phyloP scores from a whole-genome alignment of 2,888 invertebrate genomes.

The Carterocephalus palaemon region DNA sequence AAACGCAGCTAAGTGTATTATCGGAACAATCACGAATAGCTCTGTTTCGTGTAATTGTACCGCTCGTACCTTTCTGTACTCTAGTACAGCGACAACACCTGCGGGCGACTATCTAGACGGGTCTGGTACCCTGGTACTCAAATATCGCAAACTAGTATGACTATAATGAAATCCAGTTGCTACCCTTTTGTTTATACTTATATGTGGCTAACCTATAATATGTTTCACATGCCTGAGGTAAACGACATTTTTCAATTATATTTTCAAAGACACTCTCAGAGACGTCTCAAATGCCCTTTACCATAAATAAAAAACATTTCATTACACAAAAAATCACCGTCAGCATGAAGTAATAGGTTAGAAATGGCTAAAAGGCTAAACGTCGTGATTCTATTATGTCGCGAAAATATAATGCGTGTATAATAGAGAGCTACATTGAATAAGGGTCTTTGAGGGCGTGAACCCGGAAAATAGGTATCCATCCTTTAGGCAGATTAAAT shows the following conservation, averaged over 20 bases:
- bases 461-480: slow-evolving; percentile 60
- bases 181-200: too few species aligned
- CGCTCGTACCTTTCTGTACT: background rate
- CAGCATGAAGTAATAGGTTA: slow-evolving; percentile 12
- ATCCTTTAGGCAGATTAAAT: slow-evolving; percentile 67
- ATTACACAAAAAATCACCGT: slow-evolving; percentile 1
- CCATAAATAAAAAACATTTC: background rate
- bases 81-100: background rate
- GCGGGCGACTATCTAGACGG: background rate
- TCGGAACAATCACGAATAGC: slow-evolving; percentile 10
- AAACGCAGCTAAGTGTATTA: slow-evolving; percentile 2
- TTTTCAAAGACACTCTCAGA: too few species aligned
- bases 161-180: background rate
- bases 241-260: too few species aligned
- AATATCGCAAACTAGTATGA: background rate
- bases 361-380: slow-evolving; percentile 44
- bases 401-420: slow-evolving; percentile 59
- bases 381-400: slow-evolving; percentile 47
- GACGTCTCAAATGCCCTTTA: background rate
- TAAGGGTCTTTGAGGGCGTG: slow-evolving; percentile 57
- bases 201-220: too few species aligned
- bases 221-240: too few species aligned
- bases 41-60: slow-evolving; percentile 6
- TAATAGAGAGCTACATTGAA: slow-evolving; percentile 59
- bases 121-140: slow-evolving; percentile 2